Evolutionary conservation across 2,797 vertebrate species (phyloP).

Genomic region (Poeciliopsis infans): DNA sequence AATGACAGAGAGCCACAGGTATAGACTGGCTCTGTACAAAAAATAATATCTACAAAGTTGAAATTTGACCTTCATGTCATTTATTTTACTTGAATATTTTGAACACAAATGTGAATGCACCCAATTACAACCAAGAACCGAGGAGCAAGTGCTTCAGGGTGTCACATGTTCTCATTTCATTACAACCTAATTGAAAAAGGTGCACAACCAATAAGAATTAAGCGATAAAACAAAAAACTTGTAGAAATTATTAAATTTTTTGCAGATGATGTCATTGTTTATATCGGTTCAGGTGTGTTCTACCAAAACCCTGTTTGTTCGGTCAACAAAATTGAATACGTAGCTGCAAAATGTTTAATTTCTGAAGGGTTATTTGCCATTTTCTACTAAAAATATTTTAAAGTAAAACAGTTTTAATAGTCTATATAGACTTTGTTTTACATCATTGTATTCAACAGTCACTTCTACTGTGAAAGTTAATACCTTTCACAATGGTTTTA

Average conservation of each 20-base stretch:
- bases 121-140: not conserved
- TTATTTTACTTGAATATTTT: not conserved
- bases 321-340: not conserved
- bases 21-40: not conserved
- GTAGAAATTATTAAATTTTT: too few relatives aligned
- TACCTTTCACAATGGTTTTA: not conserved
- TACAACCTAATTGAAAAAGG: too few relatives aligned
- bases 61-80: slow-evolving; percentile 1
- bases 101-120: not conserved
- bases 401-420: not conserved
- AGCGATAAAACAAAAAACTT: too few relatives aligned
- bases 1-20: slow-evolving; percentile 38
- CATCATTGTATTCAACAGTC: not conserved
- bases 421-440: not conserved
- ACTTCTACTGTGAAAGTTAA: not conserved
- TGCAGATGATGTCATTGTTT: not conserved
- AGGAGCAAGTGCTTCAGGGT: too few relatives aligned
- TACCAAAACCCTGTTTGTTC: not conserved
- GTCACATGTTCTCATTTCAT: not conserved
- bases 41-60: not conserved
- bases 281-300: not conserved
- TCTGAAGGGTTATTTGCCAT: not conserved
- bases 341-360: not conserved
- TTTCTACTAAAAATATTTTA: not conserved
- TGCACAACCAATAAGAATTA: too few relatives aligned